Percentiles rank a stretch among this genome's conserved stretches.
phyloP scores from a whole-genome alignment of 92 coral and sea anemone species.

The Blastomussa wellsi region DNA sequence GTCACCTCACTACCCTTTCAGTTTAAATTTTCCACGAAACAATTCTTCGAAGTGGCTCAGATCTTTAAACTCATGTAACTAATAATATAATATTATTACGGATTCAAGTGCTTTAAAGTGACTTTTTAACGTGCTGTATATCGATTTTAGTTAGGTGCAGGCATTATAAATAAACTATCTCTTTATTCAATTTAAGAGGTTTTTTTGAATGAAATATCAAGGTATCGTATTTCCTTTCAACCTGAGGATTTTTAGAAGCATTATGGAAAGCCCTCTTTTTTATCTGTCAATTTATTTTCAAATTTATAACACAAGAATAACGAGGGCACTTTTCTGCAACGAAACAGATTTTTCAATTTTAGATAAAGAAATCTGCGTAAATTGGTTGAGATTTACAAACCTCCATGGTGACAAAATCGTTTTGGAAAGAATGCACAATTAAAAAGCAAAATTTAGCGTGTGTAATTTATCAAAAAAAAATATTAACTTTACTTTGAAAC shows the following conservation, averaged over 20 bases:
- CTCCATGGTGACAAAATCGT: neutral
- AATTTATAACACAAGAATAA: neutral
- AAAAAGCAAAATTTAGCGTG: neutral
- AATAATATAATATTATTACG: neutral
- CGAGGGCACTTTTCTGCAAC: too few relatives aligned
- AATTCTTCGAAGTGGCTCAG: too few relatives aligned
- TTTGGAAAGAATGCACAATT: conserved; percentile 1
- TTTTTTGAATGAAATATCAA: too few relatives aligned
- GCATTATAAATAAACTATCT: too few relatives aligned
- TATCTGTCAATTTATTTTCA: neutral
- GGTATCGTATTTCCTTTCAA: neutral
- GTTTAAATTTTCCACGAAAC: neutral
- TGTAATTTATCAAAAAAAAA: neutral
- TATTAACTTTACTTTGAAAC: neutral
- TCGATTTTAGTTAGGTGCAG: too few relatives aligned
- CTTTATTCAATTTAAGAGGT: too few relatives aligned
- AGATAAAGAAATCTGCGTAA: neutral
- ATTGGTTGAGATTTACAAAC: neutral
- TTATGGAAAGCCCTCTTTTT: neutral
- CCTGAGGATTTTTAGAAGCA: neutral
- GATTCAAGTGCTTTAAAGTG: neutral
- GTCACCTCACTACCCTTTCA: neutral
- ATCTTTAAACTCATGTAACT: neutral
- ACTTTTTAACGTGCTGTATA: neutral
- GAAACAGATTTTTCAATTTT: neutral